Base-by-base conservation (phyloP, 2,113 vertebrate species). In the Verasper variegatus region DNA sequence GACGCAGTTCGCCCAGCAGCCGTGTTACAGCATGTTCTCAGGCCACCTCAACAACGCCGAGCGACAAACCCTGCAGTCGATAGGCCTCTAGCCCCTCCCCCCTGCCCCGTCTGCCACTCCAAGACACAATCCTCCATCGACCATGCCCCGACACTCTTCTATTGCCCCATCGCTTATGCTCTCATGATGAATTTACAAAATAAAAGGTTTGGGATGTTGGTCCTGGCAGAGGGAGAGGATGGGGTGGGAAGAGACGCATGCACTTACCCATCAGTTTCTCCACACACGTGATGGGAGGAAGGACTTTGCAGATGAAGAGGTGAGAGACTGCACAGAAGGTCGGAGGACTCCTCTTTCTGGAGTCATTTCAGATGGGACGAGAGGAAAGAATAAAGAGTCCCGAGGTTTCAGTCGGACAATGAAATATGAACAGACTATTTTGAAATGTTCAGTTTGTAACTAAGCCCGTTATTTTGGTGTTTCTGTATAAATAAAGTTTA, bases 1-100 rank as follows among this genome's bases (percentile, higher is more conserved):
- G 83, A 96, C 96, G 52, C 98, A 99, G 93, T 99, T 99, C 81
- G 95, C 98, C 20, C 98, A 98, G 93, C 98, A 98, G 89, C 97
- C 98, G 1, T 99, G 97, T 91, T 99, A 98, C 87, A 93, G 95
- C 67, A 94, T 97, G 95, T 99, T 99, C 92, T 99, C 97, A 17
- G 95, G 96, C 83, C 98, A 99, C 88, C 96, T 99, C 83, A 99
- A 96, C 84, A 96, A 95, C 86, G 92, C 92, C 0, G 98, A 99
- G 81, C 95, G 96, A 93, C 94, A 96, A 77, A 96, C 96, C 35
- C 91, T 99, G 55, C 97, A 99, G 90, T 95, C 97, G 57, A 96
- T 99, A 18, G 96, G 97, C 70, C 95, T 99, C 89, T 98, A 95
- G 90, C 81, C 76, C 60, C 21, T 1, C 26, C 20, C 49, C 51